Evolutionary conservation across 2,797 vertebrate species (phyloP).

Genomic region (Sebastes diploproa): DNA sequence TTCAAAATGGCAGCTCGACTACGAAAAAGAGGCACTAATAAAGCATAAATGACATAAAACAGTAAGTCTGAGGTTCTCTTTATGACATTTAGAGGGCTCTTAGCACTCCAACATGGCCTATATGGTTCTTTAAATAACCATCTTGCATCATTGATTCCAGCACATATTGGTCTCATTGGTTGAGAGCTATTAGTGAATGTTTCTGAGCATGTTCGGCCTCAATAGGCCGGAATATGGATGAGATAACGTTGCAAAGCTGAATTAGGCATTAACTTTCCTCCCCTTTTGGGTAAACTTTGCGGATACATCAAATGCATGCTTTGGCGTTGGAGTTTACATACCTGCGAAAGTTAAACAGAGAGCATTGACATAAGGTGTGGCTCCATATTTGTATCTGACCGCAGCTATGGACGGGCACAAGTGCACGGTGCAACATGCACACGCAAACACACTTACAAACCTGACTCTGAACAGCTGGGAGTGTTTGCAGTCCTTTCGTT

Average conservation of each 20-base stretch:
- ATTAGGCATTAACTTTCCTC: slow-evolving; percentile 77
- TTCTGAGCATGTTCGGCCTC: slow-evolving; percentile 34
- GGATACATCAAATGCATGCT: slow-evolving; percentile 76
- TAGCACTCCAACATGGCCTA: slow-evolving; percentile 18
- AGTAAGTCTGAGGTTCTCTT: slow-evolving; percentile 41
- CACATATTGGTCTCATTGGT: slow-evolving; percentile 23
- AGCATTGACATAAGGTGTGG: slow-evolving; percentile 83
- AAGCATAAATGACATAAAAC: slow-evolving; percentile 47
- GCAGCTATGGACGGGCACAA: slow-evolving; percentile 63
- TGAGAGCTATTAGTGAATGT: slow-evolving; percentile 44
- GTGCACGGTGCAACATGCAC: slow-evolving; percentile 16
- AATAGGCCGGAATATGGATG: slow-evolving; percentile 48
- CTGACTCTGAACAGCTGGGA: slow-evolving; percentile 74
- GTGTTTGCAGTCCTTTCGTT: slow-evolving; percentile 74
- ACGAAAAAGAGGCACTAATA: slow-evolving; percentile 37
- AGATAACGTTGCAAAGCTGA: slow-evolving; percentile 62
- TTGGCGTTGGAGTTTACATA: slow-evolving; percentile 76
- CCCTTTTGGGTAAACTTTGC: slow-evolving; percentile 74
- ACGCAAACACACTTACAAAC: slow-evolving; percentile 5
- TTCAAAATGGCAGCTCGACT: slow-evolving; percentile 36
- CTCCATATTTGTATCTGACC: slow-evolving; percentile 71
- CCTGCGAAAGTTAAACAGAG: slow-evolving; percentile 76
- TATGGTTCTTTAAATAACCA: slow-evolving; percentile 29
- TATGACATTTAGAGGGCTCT: slow-evolving; percentile 22
- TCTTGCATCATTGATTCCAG: slow-evolving; percentile 34